A percentile compares a stretch with the other conserved stretches of the same genome.
phyloP scores from a whole-genome alignment of 2,113 vertebrate genomes.

The Daboia siamensis region DNA sequence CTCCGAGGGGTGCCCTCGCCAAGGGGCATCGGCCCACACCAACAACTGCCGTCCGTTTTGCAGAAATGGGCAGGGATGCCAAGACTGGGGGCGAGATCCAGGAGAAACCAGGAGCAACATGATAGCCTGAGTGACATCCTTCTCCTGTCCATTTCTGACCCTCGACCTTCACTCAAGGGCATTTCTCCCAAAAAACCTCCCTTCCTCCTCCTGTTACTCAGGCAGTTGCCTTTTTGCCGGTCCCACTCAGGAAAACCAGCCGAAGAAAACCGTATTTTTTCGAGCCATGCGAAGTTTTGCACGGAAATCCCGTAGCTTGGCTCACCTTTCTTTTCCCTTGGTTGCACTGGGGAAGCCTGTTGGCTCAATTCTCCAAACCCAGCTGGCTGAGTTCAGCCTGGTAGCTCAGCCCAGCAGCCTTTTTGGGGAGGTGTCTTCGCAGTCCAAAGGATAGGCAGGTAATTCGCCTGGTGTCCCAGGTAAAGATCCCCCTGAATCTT shows the following conservation, averaged over 20 bases:
- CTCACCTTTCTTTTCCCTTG: background rate
- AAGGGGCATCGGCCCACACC: accelerated
- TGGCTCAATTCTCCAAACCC: background rate
- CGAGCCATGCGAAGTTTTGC: background rate
- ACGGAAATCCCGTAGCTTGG: background rate
- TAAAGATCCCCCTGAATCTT: too few relatives aligned
- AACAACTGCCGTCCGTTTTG: accelerated
- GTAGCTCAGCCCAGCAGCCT: background rate
- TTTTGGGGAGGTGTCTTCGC: background rate
- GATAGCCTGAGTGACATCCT: accelerated
- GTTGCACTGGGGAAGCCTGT: background rate
- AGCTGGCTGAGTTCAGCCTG: background rate
- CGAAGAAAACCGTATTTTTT: background rate
- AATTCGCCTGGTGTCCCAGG: background rate
- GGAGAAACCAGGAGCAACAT: accelerated
- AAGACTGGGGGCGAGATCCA: background rate
- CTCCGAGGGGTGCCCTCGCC: background rate
- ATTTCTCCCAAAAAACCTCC: background rate
- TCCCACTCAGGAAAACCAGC: background rate
- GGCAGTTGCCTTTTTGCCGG: background rate
- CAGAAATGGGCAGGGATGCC: accelerated
- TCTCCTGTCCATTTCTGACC: too few relatives aligned
- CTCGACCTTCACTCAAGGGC: background rate
- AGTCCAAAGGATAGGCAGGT: background rate
- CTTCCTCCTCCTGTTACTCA: background rate